Conservation (phyloP, 1,140 invertebrate genomes). For the Heliconius hewitsoni region DNA sequence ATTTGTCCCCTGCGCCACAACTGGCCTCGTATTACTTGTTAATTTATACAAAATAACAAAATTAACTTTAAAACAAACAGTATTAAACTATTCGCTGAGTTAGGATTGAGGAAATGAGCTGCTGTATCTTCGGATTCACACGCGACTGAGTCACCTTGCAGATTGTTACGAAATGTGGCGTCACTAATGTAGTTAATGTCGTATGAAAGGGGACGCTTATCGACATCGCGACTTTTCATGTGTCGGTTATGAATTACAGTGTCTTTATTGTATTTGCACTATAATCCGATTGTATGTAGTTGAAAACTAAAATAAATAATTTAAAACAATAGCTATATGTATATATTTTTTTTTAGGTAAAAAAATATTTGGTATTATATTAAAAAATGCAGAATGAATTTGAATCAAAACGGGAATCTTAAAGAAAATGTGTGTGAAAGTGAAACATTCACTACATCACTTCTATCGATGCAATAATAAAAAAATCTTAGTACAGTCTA, state of each 20-base stretch:
- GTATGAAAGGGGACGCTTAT: slow-evolving; percentile 77
- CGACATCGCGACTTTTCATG: slow-evolving; percentile 60
- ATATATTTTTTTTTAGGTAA: too few relatives aligned
- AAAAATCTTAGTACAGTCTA: too few relatives aligned
- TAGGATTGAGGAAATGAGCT: slow-evolving; percentile 69
- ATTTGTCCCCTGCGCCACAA: too few relatives aligned
- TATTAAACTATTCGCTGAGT: slow-evolving; percentile 34
- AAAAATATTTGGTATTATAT: too few relatives aligned
- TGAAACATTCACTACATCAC: too few relatives aligned
- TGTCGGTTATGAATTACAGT: slow-evolving; percentile 16
- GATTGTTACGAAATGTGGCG: slow-evolving; percentile 79
- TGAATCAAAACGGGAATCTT: too few relatives aligned
- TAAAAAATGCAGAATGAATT: too few relatives aligned
- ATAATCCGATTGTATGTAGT: neutral
- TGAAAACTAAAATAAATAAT: neutral
- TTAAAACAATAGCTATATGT: too few relatives aligned
- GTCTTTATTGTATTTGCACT: neutral
- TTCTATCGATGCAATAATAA: too few relatives aligned
- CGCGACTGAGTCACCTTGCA: slow-evolving; percentile 66
- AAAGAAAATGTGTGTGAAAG: too few relatives aligned
- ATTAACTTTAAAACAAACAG: slow-evolving; percentile 24
- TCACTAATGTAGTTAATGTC: slow-evolving; percentile 79
- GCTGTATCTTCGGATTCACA: slow-evolving; percentile 80
- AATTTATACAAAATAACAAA: slow-evolving; percentile 5
- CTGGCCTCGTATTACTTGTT: neutral